These are phyloP conservation scores for Pitta sordida DNA, from an alignment of 2,113 vertebrate genomes.

Conservation along the genomic window DNA sequence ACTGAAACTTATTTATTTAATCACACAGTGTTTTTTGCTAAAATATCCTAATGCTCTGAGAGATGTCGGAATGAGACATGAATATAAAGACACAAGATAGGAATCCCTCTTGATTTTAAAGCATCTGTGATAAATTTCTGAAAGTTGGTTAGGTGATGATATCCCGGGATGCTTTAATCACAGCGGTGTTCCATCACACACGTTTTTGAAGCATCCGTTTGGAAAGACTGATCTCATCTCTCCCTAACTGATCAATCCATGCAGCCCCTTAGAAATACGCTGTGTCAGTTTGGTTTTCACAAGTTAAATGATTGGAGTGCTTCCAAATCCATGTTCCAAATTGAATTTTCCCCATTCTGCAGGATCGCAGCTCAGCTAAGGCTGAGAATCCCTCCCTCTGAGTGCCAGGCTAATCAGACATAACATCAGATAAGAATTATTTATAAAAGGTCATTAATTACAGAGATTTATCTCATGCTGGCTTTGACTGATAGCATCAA, in stretches of 20 bases:
- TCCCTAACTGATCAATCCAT: neutral
- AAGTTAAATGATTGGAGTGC: neutral
- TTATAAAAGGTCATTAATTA: neutral
- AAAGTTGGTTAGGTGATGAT: neutral
- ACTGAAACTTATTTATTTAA: neutral
- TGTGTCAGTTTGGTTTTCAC: neutral
- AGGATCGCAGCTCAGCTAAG: neutral
- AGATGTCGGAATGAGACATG: neutral
- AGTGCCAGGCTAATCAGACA: neutral
- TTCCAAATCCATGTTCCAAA: neutral
- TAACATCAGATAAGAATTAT: neutral
- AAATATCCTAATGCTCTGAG: neutral
- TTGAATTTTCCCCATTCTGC: neutral
- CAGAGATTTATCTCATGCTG: neutral
- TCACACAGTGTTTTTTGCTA: neutral
- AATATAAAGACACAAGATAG: neutral
- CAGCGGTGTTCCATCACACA: neutral
- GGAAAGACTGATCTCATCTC: neutral
- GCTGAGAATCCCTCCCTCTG: neutral
- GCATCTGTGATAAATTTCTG: neutral
- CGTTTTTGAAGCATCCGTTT: neutral
- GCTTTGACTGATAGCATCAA: neutral
- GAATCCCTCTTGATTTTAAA: neutral
- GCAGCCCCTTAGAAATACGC: neutral
- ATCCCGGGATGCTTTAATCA: neutral